These are phyloP conservation scores for Hippoglossus hippoglossus DNA, from an alignment of 2,797 vertebrate genomes.

Conservation along the genomic window DNA sequence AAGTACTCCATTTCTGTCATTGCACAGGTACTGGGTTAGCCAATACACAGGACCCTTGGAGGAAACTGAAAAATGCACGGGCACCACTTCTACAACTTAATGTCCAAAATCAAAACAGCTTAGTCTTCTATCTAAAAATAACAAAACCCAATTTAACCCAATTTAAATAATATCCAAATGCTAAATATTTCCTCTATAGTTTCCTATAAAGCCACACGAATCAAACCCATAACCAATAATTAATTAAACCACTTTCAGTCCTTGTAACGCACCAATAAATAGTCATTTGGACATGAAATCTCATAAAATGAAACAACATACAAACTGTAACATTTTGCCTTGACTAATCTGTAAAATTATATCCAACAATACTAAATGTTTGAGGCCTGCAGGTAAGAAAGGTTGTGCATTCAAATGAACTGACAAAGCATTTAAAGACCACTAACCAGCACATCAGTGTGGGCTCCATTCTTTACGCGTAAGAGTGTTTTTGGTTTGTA, in stretches of 20 bases:
- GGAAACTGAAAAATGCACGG: constrained; percentile 47
- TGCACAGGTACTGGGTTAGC: constrained; percentile 79
- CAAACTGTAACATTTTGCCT: constrained; percentile 42
- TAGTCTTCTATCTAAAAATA: constrained; percentile 25
- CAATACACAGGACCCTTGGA: constrained; percentile 61
- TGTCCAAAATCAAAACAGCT: constrained; percentile 41
- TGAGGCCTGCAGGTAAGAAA: constrained; percentile 21
- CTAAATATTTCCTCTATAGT: constrained; percentile 41
- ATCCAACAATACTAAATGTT: constrained; percentile 9
- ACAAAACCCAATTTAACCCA: constrained; percentile 14
- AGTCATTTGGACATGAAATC: constrained; percentile 50
- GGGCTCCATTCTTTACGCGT: constrained; percentile 9
- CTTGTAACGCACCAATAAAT: constrained; percentile 64
- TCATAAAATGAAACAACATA: constrained; percentile 46
- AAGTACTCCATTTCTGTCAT: constrained; percentile 81
- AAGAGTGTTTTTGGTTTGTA: constrained; percentile 44
- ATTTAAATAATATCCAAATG: constrained; percentile 48
- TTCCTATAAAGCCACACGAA: constrained; percentile 40
- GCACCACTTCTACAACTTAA: constrained; percentile 29
- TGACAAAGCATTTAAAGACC: not conserved
- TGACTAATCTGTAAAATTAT: constrained; percentile 34
- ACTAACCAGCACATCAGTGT: not conserved
- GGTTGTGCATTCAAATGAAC: constrained; percentile 14
- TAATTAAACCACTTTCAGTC: constrained; percentile 25
- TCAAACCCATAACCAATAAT: constrained; percentile 35